These are phyloP conservation scores for Varecia variegata DNA, from an alignment of 2,797 vertebrate species.

Conservation along the genomic window DNA sequence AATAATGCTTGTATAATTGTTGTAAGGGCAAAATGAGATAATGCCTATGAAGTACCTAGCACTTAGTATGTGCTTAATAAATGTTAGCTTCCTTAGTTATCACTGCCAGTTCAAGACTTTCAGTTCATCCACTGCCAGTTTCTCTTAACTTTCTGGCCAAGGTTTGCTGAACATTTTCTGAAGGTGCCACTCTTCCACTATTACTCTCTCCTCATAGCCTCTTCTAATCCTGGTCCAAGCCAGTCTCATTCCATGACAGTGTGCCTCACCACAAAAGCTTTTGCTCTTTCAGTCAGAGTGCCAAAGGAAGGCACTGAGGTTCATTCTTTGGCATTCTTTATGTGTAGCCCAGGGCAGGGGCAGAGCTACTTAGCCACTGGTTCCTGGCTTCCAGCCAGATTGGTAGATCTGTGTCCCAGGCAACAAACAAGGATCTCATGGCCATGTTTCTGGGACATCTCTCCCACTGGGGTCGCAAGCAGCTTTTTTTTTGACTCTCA, in stretches of 20 bases:
- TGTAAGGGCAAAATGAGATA: neutral
- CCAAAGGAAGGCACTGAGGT: neutral
- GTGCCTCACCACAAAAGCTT: neutral
- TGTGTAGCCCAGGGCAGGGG: neutral
- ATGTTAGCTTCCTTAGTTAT: neutral
- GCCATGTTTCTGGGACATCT: slow-evolving; percentile 4
- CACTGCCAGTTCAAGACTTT: neutral
- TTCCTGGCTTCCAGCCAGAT: neutral
- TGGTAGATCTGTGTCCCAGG: neutral
- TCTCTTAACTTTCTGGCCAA: neutral
- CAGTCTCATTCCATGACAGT: neutral
- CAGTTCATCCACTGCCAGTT: neutral
- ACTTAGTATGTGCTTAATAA: slow-evolving; percentile 12
- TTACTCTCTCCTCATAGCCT: neutral
- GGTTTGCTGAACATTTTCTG: neutral
- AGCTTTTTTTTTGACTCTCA: neutral
- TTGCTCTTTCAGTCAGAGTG: neutral
- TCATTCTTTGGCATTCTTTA: neutral
- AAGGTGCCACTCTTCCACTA: neutral
- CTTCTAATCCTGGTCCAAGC: neutral
- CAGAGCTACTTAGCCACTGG: neutral
- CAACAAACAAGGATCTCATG: neutral
- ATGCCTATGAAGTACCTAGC: neutral
- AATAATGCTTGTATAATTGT: neutral
- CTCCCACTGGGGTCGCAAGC: neutral